Evolutionary conservation across 1,140 invertebrate species (phyloP).

Genomic region (Caenorhabditis inopinata): DNA sequence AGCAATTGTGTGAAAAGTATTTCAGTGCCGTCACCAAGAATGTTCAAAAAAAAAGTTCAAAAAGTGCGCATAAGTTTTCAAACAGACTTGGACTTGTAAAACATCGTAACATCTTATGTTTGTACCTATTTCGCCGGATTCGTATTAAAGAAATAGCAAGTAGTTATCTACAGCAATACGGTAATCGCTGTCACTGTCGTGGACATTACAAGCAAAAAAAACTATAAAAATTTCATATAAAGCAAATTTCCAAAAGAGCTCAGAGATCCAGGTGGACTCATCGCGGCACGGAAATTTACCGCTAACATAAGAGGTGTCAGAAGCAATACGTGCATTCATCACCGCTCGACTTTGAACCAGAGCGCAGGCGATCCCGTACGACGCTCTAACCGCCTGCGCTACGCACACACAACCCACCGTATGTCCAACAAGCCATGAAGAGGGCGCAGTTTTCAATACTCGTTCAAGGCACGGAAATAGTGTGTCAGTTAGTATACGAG

Average conservation of each 20-base stretch:
- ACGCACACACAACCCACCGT: not conserved
- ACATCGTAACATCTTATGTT: no score
- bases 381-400: constrained; percentile 9
- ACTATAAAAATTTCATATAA: no score
- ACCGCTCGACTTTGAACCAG: not conserved
- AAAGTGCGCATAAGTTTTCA: no score
- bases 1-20: no score
- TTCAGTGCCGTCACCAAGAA: no score
- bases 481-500: not conserved
- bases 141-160: no score
- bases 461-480: constrained; percentile 10
- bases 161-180: no score
- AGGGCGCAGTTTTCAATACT: not conserved
- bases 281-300: constrained; percentile 35
- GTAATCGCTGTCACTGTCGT: no score
- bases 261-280: not conserved
- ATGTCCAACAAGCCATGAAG: constrained; percentile 37
- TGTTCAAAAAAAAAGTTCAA: no score
- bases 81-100: no score
- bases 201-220: no score
- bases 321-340: constrained; percentile 25
- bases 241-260: not conserved
- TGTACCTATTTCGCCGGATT: no score
- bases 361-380: not conserved
- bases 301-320: constrained; percentile 33